Percentiles rank a stretch among this genome's conserved stretches.
phyloP scores from a whole-genome alignment of 2,113 vertebrate genomes.

The Hippocampus comes region DNA sequence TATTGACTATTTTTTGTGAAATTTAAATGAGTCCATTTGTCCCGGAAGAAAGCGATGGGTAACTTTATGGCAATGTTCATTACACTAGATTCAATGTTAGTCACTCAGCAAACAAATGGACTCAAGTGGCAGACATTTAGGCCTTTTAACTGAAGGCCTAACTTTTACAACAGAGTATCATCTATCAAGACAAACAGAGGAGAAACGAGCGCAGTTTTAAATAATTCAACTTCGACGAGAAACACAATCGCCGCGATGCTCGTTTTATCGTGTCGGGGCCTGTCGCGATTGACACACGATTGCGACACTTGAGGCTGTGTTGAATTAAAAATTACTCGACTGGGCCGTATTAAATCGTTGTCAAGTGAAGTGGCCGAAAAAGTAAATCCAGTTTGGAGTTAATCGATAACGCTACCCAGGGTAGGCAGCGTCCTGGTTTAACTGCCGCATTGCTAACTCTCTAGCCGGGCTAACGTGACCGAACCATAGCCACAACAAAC shows the following conservation, averaged over 20 bases:
- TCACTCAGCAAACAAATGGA: neutral
- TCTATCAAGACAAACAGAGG: conserved; percentile 50
- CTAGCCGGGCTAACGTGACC: conserved; percentile 27
- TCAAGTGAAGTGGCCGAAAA: neutral
- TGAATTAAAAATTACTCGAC: neutral
- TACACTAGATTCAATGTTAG: neutral
- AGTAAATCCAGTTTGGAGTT: neutral
- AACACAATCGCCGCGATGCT: conserved; percentile 57
- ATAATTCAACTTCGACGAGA: conserved; percentile 66
- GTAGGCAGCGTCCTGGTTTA: conserved; percentile 20
- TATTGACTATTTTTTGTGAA: no score
- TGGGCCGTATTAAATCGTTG: no score
- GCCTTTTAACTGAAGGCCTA: conserved; percentile 9
- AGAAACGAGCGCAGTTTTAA: conserved; percentile 51
- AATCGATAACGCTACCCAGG: neutral
- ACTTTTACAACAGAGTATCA: conserved; percentile 50
- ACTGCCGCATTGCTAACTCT: conserved; percentile 42
- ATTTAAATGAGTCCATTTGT: neutral
- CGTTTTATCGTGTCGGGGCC: conserved; percentile 43
- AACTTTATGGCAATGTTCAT: neutral
- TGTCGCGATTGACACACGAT: conserved; percentile 42
- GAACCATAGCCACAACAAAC: conserved; percentile 13
- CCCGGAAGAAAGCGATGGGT: neutral
- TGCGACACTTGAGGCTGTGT: neutral
- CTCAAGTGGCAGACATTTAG: conserved; percentile 6